phyloP scores from a whole-genome alignment of 2,888 invertebrate species.

The Drosophila conformis region DNA sequence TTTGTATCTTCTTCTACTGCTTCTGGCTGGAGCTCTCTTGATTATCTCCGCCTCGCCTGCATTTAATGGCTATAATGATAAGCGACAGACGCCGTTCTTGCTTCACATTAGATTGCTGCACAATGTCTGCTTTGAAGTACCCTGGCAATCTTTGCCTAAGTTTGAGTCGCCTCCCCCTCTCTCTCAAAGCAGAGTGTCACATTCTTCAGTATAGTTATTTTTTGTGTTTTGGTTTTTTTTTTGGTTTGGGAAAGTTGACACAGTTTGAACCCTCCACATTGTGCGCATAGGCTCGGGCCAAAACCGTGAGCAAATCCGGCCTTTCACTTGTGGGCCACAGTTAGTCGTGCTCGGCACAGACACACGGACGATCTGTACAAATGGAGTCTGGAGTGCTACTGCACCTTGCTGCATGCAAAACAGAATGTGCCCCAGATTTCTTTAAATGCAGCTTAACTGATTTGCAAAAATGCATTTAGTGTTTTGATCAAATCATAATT shows the following conservation, averaged over 20 bases:
- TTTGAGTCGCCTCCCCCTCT: slow-evolving; percentile 13
- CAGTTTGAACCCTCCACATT: slow-evolving; percentile 64
- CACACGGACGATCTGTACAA: not conserved
- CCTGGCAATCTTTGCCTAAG: slow-evolving; percentile 12
- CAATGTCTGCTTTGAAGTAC: slow-evolving; percentile 43
- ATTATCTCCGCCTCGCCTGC: slow-evolving; percentile 69
- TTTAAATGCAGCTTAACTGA: not conserved
- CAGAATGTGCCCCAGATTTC: not conserved
- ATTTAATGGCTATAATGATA: slow-evolving; percentile 63
- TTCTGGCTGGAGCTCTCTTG: slow-evolving; percentile 19
- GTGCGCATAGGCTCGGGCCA: slow-evolving; percentile 41
- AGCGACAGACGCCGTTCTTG: slow-evolving; percentile 24
- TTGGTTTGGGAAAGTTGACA: slow-evolving; percentile 73
- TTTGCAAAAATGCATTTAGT: not conserved
- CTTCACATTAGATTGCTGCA: slow-evolving; percentile 19
- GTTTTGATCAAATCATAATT: not conserved
- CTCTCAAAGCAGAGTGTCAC: slow-evolving; percentile 37
- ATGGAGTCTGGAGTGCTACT: slow-evolving; percentile 19
- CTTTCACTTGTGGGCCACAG: slow-evolving; percentile 62
- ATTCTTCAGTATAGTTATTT: slow-evolving; percentile 55
- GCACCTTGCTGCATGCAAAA: slow-evolving; percentile 56
- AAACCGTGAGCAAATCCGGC: slow-evolving; percentile 71
- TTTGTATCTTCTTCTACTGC: slow-evolving; percentile 24
- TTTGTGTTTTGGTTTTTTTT: slow-evolving; percentile 26
- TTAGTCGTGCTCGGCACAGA: slow-evolving; percentile 33